A percentile compares a stretch with the other conserved stretches of the same genome.
These are phyloP conservation scores for Lepidonotus clava DNA, from an alignment of 2,888 invertebrate species.

Conservation along the genomic window DNA sequence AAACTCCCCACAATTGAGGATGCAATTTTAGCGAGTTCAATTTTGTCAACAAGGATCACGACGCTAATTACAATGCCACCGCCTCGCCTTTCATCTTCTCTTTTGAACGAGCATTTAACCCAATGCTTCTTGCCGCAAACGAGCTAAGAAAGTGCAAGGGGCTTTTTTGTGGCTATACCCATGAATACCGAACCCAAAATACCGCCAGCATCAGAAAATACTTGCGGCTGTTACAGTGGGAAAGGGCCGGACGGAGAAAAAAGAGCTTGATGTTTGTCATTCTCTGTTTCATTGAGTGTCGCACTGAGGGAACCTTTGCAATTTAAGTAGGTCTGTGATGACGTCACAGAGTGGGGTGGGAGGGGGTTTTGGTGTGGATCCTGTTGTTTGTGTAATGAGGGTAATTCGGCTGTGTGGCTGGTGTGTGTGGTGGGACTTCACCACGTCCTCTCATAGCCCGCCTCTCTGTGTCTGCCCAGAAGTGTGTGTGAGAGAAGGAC, in stretches of 20 bases:
- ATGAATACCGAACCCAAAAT: not conserved
- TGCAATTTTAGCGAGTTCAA: not conserved
- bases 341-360: not conserved
- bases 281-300: not conserved
- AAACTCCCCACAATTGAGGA: not conserved
- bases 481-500: no score
- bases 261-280: not conserved
- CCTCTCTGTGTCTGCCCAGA: no score
- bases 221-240: not conserved
- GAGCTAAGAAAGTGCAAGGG: not conserved
- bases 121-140: not conserved
- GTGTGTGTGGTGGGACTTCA: not conserved
- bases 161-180: not conserved
- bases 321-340: conserved; percentile 21
- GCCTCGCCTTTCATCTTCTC: not conserved
- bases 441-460: no score
- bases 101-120: not conserved
- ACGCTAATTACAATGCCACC: not conserved
- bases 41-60: not conserved
- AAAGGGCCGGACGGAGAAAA: not conserved
- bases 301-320: conserved; percentile 4
- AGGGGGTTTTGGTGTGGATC: not conserved
- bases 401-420: not conserved
- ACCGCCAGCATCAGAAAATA: conserved; percentile 7
- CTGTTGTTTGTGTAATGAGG: conserved; percentile 31